Conservation (phyloP, 1,140 invertebrate genomes). For the Drosophila kohkoa region DNA sequence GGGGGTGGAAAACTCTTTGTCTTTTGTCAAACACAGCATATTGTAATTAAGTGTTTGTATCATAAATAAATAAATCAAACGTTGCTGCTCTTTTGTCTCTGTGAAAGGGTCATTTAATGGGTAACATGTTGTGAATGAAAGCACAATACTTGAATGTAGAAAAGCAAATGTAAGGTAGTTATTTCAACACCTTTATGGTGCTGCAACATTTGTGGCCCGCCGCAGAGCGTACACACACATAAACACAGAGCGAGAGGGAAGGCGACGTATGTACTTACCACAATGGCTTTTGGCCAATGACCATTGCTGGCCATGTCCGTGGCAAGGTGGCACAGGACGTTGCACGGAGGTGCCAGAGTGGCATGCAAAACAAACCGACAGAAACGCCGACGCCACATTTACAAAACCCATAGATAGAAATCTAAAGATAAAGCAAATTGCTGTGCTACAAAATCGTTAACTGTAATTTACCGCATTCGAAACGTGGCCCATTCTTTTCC, state of each 20-base stretch:
- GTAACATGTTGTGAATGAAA: not conserved
- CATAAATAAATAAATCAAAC: not conserved
- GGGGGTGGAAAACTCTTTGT: not conserved
- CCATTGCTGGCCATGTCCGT: slow-evolving; percentile 35
- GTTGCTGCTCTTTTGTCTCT: not conserved
- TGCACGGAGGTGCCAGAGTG: slow-evolving; percentile 41
- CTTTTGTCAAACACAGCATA: not conserved
- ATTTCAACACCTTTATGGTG: slow-evolving; percentile 80
- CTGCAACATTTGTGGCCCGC: slow-evolving; percentile 61
- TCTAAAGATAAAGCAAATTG: slow-evolving; percentile 80
- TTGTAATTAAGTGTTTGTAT: not conserved
- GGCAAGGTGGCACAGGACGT: slow-evolving; percentile 4
- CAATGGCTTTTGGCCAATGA: slow-evolving; percentile 66
- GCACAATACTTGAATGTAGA: slow-evolving; percentile 2
- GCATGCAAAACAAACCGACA: slow-evolving; percentile 78
- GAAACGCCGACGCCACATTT: slow-evolving; percentile 74
- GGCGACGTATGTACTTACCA: slow-evolving; percentile 40
- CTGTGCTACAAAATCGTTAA: slow-evolving; percentile 83
- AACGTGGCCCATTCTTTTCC: slow-evolving; percentile 57
- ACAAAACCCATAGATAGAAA: slow-evolving; percentile 77
- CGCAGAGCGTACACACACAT: slow-evolving; percentile 31
- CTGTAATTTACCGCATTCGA: slow-evolving; percentile 80
- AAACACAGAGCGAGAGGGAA: not conserved
- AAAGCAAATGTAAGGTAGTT: slow-evolving; percentile 67
- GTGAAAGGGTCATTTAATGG: not conserved